A percentile compares a stretch with the other conserved stretches of the same genome.
Conservation (phyloP, 2,797 vertebrate genomes). For the Sorex maritimensis region DNA sequence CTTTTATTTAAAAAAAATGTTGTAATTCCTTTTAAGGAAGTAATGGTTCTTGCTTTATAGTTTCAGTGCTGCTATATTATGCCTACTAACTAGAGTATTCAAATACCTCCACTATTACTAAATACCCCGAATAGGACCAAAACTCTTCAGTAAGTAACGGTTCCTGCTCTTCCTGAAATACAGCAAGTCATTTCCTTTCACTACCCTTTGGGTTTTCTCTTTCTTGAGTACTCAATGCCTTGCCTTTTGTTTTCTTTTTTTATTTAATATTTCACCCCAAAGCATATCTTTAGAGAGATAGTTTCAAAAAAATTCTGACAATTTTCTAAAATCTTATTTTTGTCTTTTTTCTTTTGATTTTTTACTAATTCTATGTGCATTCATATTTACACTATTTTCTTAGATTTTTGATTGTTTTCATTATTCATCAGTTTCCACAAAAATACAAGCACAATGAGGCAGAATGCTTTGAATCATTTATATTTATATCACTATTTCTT, state of each 20-base stretch:
- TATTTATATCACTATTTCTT: not conserved
- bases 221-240: not conserved
- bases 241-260: not conserved
- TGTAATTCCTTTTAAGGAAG: too few relatives aligned
- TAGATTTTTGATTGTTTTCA: constrained; percentile 58
- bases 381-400: constrained; percentile 24
- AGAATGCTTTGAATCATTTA: constrained; percentile 42
- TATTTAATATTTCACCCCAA: constrained; percentile 31
- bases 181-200: not conserved
- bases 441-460: not conserved
- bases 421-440: not conserved
- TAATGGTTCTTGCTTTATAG: too few relatives aligned
- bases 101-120: too few relatives aligned
- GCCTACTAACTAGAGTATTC: too few relatives aligned
- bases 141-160: too few relatives aligned
- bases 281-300: not conserved
- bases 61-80: too few relatives aligned
- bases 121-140: too few relatives aligned
- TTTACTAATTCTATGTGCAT: constrained; percentile 9
- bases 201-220: not conserved
- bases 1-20: not conserved
- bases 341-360: constrained; percentile 33
- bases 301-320: not conserved
- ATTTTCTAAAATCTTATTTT: not conserved
- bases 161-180: not conserved